Evolutionary conservation across 1,140 invertebrate species (phyloP).

Genomic region (Diplogasteroides magnus): DNA sequence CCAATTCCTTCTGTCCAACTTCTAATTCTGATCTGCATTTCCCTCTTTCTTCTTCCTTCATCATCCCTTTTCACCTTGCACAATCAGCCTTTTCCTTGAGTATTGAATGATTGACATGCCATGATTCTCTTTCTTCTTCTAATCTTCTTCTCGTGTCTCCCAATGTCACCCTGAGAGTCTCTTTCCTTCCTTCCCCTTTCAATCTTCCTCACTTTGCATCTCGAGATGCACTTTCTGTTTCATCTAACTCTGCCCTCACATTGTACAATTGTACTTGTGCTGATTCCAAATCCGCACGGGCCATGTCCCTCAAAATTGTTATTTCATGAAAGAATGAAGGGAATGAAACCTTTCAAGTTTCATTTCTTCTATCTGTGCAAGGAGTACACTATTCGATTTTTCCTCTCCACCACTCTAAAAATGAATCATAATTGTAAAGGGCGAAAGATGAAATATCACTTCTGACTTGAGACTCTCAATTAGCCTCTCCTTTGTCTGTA

Average conservation of each 20-base stretch:
- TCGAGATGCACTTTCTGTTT: not conserved
- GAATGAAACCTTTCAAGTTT: constrained; percentile 11
- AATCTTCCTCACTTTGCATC: too few species aligned
- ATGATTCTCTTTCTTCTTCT: constrained; percentile 17
- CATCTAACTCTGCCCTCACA: constrained; percentile 12
- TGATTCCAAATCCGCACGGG: constrained; percentile 24
- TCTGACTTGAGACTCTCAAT: constrained; percentile 25
- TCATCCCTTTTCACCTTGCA: constrained; percentile 1
- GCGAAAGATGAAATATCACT: too few species aligned
- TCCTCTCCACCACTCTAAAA: not conserved
- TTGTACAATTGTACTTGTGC: constrained; percentile 28
- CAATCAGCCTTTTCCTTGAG: constrained; percentile 28
- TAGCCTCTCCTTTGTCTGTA: constrained; percentile 27
- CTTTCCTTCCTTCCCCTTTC: too few species aligned
- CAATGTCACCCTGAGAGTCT: not conserved
- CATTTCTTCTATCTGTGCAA: constrained; percentile 26
- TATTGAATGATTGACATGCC: constrained; percentile 11
- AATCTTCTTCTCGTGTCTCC: constrained; percentile 7
- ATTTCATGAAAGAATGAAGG: not conserved
- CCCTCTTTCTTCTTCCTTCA: constrained; percentile 4
- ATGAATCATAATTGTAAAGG: not conserved
- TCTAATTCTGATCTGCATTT: not conserved
- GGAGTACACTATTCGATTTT: constrained; percentile 2
- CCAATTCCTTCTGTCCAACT: not conserved
- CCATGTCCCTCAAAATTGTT: constrained; percentile 11